Evolutionary conservation across 1,140 invertebrate species (phyloP).

Genomic region (Heliothis subflexa): DNA sequence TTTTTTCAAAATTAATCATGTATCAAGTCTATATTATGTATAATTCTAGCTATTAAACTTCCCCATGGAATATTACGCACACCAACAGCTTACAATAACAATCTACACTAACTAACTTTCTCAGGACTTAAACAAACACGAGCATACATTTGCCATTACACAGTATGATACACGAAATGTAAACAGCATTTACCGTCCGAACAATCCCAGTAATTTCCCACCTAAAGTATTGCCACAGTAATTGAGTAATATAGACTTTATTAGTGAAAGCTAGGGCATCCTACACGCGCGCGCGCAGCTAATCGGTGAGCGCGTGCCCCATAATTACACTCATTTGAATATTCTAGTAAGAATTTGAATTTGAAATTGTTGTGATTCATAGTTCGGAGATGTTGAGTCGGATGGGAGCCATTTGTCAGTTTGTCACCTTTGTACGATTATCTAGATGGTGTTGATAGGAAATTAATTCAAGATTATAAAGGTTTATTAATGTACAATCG

Average conservation of each 20-base stretch:
- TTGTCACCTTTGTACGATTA: slow-evolving; percentile 6
- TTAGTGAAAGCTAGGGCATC: slow-evolving; percentile 50
- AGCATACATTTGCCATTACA: slow-evolving; percentile 20
- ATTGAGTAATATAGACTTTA: slow-evolving; percentile 58
- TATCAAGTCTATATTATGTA: no score
- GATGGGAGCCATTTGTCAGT: slow-evolving; percentile 23
- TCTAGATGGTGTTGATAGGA: slow-evolving; percentile 5
- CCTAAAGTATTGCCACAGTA: slow-evolving; percentile 40
- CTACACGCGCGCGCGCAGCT: slow-evolving; percentile 36
- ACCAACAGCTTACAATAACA: neutral
- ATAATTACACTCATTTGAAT: slow-evolving; percentile 73
- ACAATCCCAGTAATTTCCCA: slow-evolving; percentile 24
- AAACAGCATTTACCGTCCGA: slow-evolving; percentile 13
- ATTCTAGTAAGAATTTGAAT: slow-evolving; percentile 66
- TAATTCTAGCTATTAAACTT: no score
- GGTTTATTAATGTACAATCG: no score
- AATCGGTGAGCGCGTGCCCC: slow-evolving; percentile 43
- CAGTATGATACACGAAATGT: slow-evolving; percentile 4
- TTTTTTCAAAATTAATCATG: no score
- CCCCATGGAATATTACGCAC: neutral
- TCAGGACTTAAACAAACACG: slow-evolving; percentile 21
- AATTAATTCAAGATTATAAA: slow-evolving; percentile 5
- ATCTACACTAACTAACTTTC: neutral
- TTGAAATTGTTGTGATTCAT: slow-evolving; percentile 64
- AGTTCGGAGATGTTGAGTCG: slow-evolving; percentile 9